Conservation (phyloP, 2,888 invertebrate species). For the Platycnemis pennipes region DNA sequence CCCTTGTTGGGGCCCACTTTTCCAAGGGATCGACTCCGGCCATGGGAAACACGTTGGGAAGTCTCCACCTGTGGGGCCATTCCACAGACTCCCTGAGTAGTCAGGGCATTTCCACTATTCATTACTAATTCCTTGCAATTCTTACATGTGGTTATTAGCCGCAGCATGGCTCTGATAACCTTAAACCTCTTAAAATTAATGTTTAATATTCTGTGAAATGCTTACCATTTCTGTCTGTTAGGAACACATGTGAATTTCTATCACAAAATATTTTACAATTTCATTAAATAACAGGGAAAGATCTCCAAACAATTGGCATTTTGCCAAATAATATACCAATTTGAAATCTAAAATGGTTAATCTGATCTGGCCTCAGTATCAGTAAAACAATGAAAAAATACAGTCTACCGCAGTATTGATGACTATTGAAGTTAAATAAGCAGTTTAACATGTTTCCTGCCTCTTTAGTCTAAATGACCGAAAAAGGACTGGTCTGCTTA, state of each 20-base stretch:
- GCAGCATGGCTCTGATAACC: not conserved
- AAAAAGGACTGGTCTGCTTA: too few species aligned
- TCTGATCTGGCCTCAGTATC: too few species aligned
- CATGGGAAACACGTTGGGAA: conserved; percentile 56
- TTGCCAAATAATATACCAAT: not conserved
- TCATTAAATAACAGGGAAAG: not conserved
- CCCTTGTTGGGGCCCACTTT: conserved; percentile 66
- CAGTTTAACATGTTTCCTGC: too few species aligned
- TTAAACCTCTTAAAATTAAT: not conserved
- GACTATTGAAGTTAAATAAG: too few species aligned
- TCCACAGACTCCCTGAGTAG: conserved; percentile 62
- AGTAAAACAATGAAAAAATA: too few species aligned
- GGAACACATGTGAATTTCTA: not conserved
- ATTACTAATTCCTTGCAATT: conserved; percentile 47
- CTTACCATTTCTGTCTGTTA: not conserved
- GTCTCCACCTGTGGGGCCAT: conserved; percentile 67
- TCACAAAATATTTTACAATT: not conserved
- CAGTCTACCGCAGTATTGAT: too few species aligned
- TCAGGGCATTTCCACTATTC: conserved; percentile 57
- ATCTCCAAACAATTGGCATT: not conserved
- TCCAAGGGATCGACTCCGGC: conserved; percentile 63
- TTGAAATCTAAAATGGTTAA: not conserved
- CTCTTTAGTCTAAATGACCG: too few species aligned
- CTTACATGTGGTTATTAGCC: not conserved
- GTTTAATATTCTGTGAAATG: not conserved